Percentiles rank a stretch among this genome's conserved stretches.
phyloP scores from a whole-genome alignment of 30 jellyfish, hydroid and myxozoan species.

The Morbakka virulenta region DNA sequence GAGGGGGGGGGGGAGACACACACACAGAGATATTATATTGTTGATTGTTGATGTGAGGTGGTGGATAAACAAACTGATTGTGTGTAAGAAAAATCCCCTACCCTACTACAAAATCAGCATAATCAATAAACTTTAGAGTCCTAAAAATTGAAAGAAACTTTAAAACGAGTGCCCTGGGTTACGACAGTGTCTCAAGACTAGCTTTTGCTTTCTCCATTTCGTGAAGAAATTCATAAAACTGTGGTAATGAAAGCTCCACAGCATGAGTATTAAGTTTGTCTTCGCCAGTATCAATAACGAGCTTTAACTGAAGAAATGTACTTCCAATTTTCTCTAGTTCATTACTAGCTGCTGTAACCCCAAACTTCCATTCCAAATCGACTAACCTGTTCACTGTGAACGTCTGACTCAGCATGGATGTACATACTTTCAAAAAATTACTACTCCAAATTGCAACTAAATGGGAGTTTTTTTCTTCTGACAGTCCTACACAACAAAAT shows the following conservation, averaged over 20 bases:
- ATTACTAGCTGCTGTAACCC: slow-evolving; percentile 91
- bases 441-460: slow-evolving; percentile 53
- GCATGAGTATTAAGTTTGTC: slow-evolving; percentile 53
- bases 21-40: no score
- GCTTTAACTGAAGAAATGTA: slow-evolving; percentile 74
- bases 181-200: slow-evolving; percentile 49
- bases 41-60: no score
- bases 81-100: no score
- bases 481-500: slow-evolving; percentile 42
- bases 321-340: slow-evolving; percentile 68
- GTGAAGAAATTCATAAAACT: slow-evolving; percentile 80
- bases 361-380: slow-evolving; percentile 96
- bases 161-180: no score
- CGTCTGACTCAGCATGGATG: slow-evolving; percentile 60
- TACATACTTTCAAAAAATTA: slow-evolving; percentile 43
- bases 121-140: no score
- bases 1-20: no score
- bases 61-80: no score
- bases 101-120: no score
- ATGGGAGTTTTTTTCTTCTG: slow-evolving; percentile 14
- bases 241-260: slow-evolving; percentile 84
- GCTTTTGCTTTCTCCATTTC: slow-evolving; percentile 93
- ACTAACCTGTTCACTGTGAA: slow-evolving; percentile 71
- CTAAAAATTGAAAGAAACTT: no score
- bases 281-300: slow-evolving; percentile 65